These are phyloP conservation scores for Phlogophora meticulosa DNA, from an alignment of 2,888 invertebrate genomes.

Conservation along the genomic window DNA sequence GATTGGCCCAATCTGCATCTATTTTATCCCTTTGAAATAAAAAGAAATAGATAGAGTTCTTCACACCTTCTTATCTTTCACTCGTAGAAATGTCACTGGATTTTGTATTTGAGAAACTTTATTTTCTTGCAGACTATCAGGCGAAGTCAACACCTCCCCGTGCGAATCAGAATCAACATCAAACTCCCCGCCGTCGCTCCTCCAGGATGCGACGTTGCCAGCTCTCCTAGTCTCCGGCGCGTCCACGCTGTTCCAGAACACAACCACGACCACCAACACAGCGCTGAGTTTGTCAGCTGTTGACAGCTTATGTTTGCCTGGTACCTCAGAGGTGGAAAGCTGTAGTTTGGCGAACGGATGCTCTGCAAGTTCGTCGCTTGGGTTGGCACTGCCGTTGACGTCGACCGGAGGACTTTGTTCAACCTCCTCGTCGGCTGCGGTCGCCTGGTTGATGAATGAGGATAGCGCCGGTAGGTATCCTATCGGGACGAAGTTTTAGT, in stretches of 20 bases:
- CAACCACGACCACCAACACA: constrained; percentile 78
- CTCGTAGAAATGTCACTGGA: too few relatives aligned
- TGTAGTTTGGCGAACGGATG: constrained; percentile 87
- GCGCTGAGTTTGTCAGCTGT: constrained; percentile 71
- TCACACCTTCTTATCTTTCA: too few relatives aligned
- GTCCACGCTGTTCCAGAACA: constrained; percentile 85
- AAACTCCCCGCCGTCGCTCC: constrained; percentile 90
- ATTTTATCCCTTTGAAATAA: too few relatives aligned
- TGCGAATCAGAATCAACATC: constrained; percentile 92
- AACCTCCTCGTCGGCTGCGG: constrained; percentile 86
- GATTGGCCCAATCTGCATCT: too few relatives aligned
- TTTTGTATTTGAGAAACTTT: too few relatives aligned
- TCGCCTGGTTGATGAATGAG: constrained; percentile 91
- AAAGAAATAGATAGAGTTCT: too few relatives aligned
- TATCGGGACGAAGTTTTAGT: constrained; percentile 16
- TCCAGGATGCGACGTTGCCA: constrained; percentile 86
- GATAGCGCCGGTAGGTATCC: constrained; percentile 86
- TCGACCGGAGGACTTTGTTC: constrained; percentile 85
- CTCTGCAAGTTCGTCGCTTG: constrained; percentile 77
- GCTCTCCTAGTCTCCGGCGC: constrained; percentile 86
- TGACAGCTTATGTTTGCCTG: constrained; percentile 76
- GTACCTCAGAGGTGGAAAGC: constrained; percentile 79
- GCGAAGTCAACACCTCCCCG: constrained; percentile 90
- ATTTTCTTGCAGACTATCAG: constrained; percentile 83
- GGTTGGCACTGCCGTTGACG: constrained; percentile 85